Evolutionary conservation across 2,797 vertebrate genomes (phyloP).

Genomic region (Sebastes oblongus): DNA sequence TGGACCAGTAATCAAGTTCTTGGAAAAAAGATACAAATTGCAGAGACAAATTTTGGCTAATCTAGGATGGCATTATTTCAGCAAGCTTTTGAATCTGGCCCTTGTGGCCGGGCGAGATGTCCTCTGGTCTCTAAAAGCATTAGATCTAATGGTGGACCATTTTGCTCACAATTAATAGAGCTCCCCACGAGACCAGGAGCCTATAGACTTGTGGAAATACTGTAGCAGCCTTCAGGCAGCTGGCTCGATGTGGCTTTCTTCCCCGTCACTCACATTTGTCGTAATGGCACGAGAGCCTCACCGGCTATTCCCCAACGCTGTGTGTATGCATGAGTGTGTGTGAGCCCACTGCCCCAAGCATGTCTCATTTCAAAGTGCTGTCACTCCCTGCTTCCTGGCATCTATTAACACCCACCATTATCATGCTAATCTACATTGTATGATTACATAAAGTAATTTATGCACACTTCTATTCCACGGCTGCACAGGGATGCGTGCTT

Average conservation of each 20-base stretch:
- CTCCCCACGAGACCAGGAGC: constrained; percentile 78
- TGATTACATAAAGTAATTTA: constrained; percentile 99
- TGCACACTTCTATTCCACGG: constrained; percentile 93
- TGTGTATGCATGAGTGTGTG: constrained; percentile 72
- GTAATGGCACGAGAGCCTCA: constrained; percentile 81
- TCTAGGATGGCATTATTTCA: constrained; percentile 52
- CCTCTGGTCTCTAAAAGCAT: constrained; percentile 74
- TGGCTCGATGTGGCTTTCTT: constrained; percentile 80
- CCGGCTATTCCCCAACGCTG: constrained; percentile 83
- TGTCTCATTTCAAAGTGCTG: constrained; percentile 98
- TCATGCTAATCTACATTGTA: constrained; percentile 99
- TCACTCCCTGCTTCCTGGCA: constrained; percentile 98
- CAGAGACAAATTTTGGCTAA: constrained; percentile 14
- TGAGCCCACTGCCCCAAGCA: constrained; percentile 91
- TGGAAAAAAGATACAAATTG: not conserved
- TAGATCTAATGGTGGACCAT: constrained; percentile 78
- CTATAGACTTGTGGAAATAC: constrained; percentile 82
- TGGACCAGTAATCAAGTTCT: not conserved
- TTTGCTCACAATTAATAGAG: constrained; percentile 83
- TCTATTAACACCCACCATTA: constrained; percentile 99
- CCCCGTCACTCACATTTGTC: constrained; percentile 85
- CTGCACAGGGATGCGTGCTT: constrained; percentile 85
- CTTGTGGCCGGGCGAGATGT: constrained; percentile 59
- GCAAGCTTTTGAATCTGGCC: constrained; percentile 55
- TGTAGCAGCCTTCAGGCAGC: constrained; percentile 80